Percentiles rank a stretch among this genome's conserved stretches.
Conservation (phyloP, 2,888 invertebrate genomes). For the Laothoe populi region DNA sequence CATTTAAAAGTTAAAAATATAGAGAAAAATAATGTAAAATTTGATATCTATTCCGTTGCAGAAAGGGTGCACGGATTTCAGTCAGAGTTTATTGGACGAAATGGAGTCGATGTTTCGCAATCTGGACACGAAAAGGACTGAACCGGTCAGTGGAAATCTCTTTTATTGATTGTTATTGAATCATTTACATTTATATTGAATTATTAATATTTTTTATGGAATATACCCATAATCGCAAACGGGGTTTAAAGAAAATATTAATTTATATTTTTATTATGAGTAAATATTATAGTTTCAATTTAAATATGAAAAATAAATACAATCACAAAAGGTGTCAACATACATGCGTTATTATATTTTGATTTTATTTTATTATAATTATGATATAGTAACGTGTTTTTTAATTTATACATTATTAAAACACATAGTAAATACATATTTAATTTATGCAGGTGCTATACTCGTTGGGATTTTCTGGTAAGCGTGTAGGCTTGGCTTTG, state of each 20-base stretch:
- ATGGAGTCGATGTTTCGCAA: slow-evolving; percentile 94
- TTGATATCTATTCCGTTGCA: slow-evolving; percentile 42
- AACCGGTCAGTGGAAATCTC: slow-evolving; percentile 48
- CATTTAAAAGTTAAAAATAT: neutral
- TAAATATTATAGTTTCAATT: no score
- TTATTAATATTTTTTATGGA: no score
- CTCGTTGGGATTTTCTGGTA: slow-evolving; percentile 1
- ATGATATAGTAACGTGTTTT: no score
- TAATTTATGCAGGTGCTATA: slow-evolving; percentile 15
- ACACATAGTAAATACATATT: slow-evolving; percentile 1
- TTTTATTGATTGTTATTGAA: neutral
- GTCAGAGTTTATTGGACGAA: slow-evolving; percentile 95
- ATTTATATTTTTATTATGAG: no score
- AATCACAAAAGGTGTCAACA: no score
- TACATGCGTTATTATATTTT: no score
- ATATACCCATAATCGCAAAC: no score
- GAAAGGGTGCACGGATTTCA: slow-evolving; percentile 86
- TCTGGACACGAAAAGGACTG: slow-evolving; percentile 63
- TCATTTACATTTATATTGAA: no score
- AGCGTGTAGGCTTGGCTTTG: neutral
- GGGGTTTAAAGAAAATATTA: no score
- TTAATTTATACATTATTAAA: no score
- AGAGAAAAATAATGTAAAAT: neutral
- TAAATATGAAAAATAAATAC: no score
- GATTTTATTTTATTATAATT: no score